Evolutionary conservation across 2,888 invertebrate species (phyloP), one percentile per base, ranked within the genome.

Genomic region (Pilophorus perplexus): DNA sequence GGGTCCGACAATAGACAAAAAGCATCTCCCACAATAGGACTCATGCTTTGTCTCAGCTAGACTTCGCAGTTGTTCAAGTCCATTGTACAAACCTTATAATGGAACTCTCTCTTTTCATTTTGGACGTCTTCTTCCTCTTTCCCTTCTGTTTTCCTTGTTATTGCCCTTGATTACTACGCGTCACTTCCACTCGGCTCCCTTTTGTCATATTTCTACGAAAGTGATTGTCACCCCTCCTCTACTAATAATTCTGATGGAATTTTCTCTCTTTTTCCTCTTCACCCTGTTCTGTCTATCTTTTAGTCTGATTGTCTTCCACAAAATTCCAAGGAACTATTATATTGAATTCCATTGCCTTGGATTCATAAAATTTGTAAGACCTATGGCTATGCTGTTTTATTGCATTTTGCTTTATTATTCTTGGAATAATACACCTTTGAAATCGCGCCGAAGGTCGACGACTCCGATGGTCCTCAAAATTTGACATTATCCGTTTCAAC

Each of bases 31-130:
- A 57, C 50, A 48, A 48, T 54, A 44, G 46, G 64, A 18, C 42
- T 55, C 66, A 27, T 20, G 44, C 62, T 57, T 66, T 66, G 66
- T 66, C 57, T 66, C 66, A 48, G 46, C 66, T 46, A 52, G 52
- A 42, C 62, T 62, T 57, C 66, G 55, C 66, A 66, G 66, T 66
- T 66, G 66, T 66, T 44, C 57, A 38, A 42, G 46, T 20, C 69
- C 59, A 69, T 69, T 69, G 69, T 69, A 55, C 46, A 67, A 69
- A 69, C 69, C 67, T 67, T 69, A 69, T 69, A 69, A 69, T 69
- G 67, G 69, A 42, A 22, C 66, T 33, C n/a, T 48, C 69, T 66
- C 69, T 67, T 69, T 69, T 69, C 67, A 67, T 64, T 64, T 46
- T 48, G 57, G 59, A 69, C 67, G 69, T 69, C 69, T 68, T 69